phyloP scores from a whole-genome alignment of 2,797 vertebrate species.

The Paramormyrops hopkinsi region DNA sequence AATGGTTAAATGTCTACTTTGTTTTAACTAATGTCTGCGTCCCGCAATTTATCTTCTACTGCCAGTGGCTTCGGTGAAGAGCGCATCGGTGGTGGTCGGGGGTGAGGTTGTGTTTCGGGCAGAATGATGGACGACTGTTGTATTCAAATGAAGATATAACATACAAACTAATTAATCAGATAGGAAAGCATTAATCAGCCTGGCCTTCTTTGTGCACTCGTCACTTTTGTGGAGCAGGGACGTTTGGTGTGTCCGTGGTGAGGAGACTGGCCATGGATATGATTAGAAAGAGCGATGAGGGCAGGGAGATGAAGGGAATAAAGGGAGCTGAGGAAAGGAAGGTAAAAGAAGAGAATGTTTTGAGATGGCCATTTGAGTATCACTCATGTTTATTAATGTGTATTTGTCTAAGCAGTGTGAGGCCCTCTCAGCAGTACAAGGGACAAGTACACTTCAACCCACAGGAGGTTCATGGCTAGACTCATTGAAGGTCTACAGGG shows the following conservation, averaged over 20 bases:
- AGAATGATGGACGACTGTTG: conserved; percentile 37
- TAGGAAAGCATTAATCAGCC: conserved; percentile 45
- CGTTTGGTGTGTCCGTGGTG: conserved; percentile 39
- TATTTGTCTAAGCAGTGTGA: neutral
- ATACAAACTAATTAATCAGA: conserved; percentile 40
- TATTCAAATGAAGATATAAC: conserved; percentile 27
- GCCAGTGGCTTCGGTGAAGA: neutral
- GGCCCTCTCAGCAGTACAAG: neutral
- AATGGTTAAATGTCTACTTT: neutral
- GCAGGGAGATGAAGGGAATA: neutral
- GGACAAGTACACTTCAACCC: neutral
- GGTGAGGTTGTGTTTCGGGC: neutral
- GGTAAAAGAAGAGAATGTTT: neutral
- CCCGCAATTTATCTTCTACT: conserved; percentile 12
- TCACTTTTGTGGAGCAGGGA: conserved; percentile 31
- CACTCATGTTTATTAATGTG: neutral
- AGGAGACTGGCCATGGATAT: conserved; percentile 43
- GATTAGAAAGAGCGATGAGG: conserved; percentile 26
- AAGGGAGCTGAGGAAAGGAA: neutral
- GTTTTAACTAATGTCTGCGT: neutral
- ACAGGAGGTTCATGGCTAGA: neutral
- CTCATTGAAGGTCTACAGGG: neutral
- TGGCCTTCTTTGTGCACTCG: conserved; percentile 38
- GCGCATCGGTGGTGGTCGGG: neutral
- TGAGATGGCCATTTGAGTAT: neutral